Conservation (phyloP, 2,113 vertebrate genomes). For the Antechinus stuartii region DNA sequence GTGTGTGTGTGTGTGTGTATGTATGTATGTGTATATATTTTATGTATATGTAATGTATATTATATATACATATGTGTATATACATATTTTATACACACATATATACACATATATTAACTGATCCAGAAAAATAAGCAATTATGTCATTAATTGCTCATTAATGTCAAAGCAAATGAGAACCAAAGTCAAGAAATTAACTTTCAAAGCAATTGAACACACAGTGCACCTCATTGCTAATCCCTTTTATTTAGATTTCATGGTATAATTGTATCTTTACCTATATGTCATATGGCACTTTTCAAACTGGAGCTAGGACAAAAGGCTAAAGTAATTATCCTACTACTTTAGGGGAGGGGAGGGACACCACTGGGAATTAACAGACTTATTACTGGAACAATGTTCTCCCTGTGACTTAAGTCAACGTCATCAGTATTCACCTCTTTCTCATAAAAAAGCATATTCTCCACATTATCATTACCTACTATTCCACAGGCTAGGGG, state of each 20-base stretch:
- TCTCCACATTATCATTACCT: background rate
- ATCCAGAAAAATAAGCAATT: background rate
- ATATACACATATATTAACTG: background rate
- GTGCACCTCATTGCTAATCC: background rate
- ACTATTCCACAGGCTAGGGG: background rate
- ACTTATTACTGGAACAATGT: background rate
- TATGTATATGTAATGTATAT: too few species aligned
- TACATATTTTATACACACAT: too few species aligned
- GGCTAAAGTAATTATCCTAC: background rate
- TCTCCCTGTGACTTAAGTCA: background rate
- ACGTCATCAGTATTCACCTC: background rate
- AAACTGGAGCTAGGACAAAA: background rate
- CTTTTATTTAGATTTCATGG: background rate
- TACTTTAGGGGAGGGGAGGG: too few species aligned
- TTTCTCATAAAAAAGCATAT: background rate
- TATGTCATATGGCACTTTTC: background rate
- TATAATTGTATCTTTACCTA: background rate
- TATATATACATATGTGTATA: too few species aligned
- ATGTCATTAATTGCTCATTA: background rate
- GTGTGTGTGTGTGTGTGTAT: background rate
- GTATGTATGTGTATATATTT: background rate
- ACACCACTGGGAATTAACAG: background rate
- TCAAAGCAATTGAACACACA: constrained; percentile 7
- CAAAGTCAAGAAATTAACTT: constrained; percentile 20
- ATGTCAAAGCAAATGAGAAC: constrained; percentile 30